Conservation (phyloP, 1,140 invertebrate species). For the Camponotus vicinus region DNA sequence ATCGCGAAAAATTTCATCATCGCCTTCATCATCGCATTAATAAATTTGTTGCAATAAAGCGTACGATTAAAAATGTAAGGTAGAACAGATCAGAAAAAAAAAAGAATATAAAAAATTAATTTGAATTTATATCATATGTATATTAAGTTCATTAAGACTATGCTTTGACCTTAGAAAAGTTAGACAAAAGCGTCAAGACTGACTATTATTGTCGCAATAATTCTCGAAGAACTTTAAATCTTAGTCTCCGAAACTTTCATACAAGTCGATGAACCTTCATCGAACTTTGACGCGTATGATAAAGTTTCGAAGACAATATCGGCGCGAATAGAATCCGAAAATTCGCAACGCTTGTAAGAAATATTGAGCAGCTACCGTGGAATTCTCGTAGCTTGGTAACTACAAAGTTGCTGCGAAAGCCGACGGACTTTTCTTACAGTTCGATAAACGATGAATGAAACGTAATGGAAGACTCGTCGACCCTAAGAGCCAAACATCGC, state of each 20-base stretch:
- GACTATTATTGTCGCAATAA: neutral
- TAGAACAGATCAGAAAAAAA: neutral
- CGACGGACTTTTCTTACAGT: neutral
- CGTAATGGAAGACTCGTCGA: slow-evolving; percentile 1
- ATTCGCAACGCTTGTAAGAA: slow-evolving; percentile 27
- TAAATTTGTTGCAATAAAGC: slow-evolving; percentile 24
- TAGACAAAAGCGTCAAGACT: neutral
- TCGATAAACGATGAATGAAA: slow-evolving; percentile 27
- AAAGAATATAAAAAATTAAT: too few species aligned
- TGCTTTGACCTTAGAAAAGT: slow-evolving; percentile 1
- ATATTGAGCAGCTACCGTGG: neutral
- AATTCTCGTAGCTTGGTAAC: neutral
- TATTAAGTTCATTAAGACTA: too few species aligned
- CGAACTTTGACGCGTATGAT: neutral
- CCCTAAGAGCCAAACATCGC: neutral
- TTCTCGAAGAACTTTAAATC: slow-evolving; percentile 22
- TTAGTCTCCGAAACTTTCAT: neutral
- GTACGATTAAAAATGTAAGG: neutral
- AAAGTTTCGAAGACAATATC: slow-evolving; percentile 1
- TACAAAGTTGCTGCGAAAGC: neutral
- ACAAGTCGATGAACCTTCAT: slow-evolving; percentile 5
- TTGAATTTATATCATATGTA: too few species aligned
- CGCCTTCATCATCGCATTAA: neutral
- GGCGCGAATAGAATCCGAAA: neutral
- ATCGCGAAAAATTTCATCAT: neutral